Percentiles rank a stretch among this genome's conserved stretches.
phyloP scores from a whole-genome alignment of 2,888 invertebrate genomes.

The Drosophila buzzatii region DNA sequence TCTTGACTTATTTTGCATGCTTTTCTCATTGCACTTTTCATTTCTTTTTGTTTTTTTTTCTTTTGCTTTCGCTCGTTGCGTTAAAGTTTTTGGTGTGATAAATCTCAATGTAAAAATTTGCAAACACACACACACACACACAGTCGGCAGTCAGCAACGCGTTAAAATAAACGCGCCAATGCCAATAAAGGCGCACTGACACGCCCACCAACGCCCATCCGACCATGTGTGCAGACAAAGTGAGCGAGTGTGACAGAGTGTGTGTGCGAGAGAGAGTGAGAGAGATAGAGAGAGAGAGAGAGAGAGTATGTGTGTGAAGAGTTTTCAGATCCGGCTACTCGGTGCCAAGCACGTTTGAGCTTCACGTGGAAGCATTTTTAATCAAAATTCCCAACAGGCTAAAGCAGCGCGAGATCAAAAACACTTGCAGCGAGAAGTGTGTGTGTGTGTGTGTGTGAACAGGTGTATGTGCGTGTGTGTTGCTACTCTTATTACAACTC shows the following conservation, averaged over 20 bases:
- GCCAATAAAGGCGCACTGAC: conserved; percentile 68
- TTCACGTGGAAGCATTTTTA: conserved; percentile 85
- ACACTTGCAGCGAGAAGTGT: conserved; percentile 70
- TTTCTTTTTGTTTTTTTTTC: conserved; percentile 30
- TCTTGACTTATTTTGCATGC: background rate
- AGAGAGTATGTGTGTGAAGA: background rate
- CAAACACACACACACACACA: conserved; percentile 38
- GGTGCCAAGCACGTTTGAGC: conserved; percentile 74
- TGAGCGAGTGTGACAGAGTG: background rate
- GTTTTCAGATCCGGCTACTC: conserved; percentile 43
- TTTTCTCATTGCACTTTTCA: conserved; percentile 1
- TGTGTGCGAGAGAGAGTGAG: conserved; percentile 38
- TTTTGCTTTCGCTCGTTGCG: conserved; percentile 31
- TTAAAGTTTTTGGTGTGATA: conserved; percentile 76
- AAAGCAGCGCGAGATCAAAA: conserved; percentile 75
- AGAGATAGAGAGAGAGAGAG: background rate
- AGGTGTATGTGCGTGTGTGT: conserved; percentile 23
- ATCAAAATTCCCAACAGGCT: conserved; percentile 85
- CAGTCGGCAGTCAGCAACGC: conserved; percentile 36
- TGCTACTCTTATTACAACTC: conserved; percentile 59
- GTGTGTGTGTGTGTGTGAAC: conserved; percentile 27
- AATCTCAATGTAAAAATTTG: conserved; percentile 78
- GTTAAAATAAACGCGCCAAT: conserved; percentile 74
- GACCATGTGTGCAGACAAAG: conserved; percentile 41
- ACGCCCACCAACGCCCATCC: conserved; percentile 45